These are phyloP conservation scores for Drosophila atripex DNA, from an alignment of 2,888 invertebrate genomes.

Conservation along the genomic window DNA sequence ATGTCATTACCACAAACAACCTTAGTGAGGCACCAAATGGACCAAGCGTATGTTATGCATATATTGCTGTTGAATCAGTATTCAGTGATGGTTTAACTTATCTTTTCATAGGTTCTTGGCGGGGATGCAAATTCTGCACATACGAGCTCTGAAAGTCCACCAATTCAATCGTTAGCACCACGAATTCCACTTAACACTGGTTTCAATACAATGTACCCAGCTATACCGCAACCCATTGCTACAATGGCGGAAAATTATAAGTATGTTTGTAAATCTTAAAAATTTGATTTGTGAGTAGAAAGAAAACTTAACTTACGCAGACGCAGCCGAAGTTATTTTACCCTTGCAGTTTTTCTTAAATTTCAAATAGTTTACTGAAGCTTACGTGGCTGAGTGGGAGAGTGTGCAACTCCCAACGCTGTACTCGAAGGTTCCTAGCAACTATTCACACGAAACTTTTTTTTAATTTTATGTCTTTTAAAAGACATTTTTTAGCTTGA, in stretches of 20 bases:
- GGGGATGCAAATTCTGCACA: slow-evolving; percentile 83
- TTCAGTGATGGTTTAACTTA: neutral
- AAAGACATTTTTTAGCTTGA: no score
- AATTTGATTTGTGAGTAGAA: neutral
- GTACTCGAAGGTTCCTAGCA: no score
- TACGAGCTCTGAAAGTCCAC: slow-evolving; percentile 84
- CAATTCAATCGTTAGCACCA: slow-evolving; percentile 86
- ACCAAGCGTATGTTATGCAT: slow-evolving; percentile 50
- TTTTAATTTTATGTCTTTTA: no score
- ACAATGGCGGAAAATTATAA: slow-evolving; percentile 95
- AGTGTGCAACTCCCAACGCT: no score
- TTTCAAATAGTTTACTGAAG: no score
- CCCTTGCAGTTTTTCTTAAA: no score
- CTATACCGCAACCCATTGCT: slow-evolving; percentile 96
- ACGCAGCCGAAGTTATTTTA: no score
- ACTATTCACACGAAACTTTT: no score
- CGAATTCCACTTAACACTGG: slow-evolving; percentile 91
- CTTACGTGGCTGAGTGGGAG: no score
- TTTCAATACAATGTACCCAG: slow-evolving; percentile 97
- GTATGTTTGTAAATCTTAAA: slow-evolving; percentile 84
- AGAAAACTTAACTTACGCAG: no score
- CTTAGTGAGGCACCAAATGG: slow-evolving; percentile 59
- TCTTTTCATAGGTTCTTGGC: slow-evolving; percentile 53
- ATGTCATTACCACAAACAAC: slow-evolving; percentile 53
- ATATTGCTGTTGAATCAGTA: no score